Conservation (phyloP, 2,888 invertebrate genomes). For the Bombylius discolor region DNA sequence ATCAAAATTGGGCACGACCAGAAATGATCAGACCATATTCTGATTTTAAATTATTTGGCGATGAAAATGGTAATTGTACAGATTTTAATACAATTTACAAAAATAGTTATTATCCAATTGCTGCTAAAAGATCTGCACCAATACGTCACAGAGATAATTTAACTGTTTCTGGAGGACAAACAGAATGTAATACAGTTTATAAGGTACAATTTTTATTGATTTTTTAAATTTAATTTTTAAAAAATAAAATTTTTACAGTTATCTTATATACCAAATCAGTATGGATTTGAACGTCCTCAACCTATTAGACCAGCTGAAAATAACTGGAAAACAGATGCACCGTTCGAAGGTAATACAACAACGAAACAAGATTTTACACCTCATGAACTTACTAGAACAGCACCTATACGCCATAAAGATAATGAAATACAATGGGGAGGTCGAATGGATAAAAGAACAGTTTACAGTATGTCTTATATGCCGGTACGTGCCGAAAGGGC, state of each 20-base stretch:
- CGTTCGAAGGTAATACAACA: slow-evolving; percentile 58
- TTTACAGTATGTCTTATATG: slow-evolving; percentile 31
- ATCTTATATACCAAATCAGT: slow-evolving; percentile 30
- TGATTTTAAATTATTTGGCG: not conserved
- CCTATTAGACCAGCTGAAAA: slow-evolving; percentile 28
- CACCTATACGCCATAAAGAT: slow-evolving; percentile 19
- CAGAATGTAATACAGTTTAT: not conserved
- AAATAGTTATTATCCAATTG: not conserved
- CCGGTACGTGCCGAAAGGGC: slow-evolving; percentile 15
- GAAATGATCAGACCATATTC: slow-evolving; percentile 20
- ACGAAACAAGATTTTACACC: slow-evolving; percentile 60
- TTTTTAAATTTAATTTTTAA: not conserved
- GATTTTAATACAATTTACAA: not conserved
- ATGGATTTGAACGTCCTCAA: slow-evolving; percentile 17
- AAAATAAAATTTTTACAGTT: slow-evolving; percentile 15
- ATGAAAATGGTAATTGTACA: not conserved
- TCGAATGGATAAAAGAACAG: slow-evolving; percentile 29
- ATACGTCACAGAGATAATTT: not conserved
- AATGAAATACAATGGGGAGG: slow-evolving; percentile 24
- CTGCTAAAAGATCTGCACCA: not conserved
- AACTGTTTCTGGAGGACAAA: not conserved
- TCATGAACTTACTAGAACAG: slow-evolving; percentile 39
- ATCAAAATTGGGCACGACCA: slow-evolving; percentile 15
- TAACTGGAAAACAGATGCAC: slow-evolving; percentile 33
- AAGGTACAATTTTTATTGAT: not conserved